Evolutionary conservation across 2,113 vertebrate genomes (phyloP), one percentile per base, ranked within the genome.

Genomic region (Notiomystis cincta): DNA sequence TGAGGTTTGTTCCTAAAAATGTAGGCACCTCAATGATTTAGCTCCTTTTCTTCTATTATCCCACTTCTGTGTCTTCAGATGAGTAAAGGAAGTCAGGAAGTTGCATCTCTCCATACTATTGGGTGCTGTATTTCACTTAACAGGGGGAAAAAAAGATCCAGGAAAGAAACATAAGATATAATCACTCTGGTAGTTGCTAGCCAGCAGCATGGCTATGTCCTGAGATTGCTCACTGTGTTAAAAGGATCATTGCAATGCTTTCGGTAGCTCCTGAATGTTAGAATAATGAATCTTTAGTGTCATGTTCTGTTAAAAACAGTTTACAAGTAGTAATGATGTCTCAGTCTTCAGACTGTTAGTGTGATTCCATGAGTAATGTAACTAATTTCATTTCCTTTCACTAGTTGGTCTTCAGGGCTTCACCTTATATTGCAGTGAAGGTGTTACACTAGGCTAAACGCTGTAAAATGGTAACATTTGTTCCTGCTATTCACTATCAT

Each of bases 391-490:
- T 10, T 89, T 60, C 64, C 57, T 94, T 94, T 96, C 65, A 40
- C 87, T 97, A 58, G 81, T 10, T 88, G 80, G 92, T 87, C 78
- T 44, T 81, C 2, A 0, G 85, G 93, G 87, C 91, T 87, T 94
- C 53, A n/a, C 76, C 57, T 33, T 89, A 62, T 91, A 13, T 94
- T 95, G 91, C 84, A 92, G 94, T 81, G 69, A 94, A 97, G 94
- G 96, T 97, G 97, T 97, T 97, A 95, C 38, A 86, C 91, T 90
- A 94, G 97, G 97, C 98, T 98, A 98, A 98, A 97, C 7, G 71
- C 97, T 94, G 89, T 95, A 95, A 98, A 98, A 96, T 96, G 96
- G 80, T 58, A 95, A 93, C 96, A 91, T 97, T 98, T 98, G 96
- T 97, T 98, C 98, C 93, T 92, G 75, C 89, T 94, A 97, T 97